Conservation (phyloP, 2,113 vertebrate species). For the Pelmatolapia mariae region DNA sequence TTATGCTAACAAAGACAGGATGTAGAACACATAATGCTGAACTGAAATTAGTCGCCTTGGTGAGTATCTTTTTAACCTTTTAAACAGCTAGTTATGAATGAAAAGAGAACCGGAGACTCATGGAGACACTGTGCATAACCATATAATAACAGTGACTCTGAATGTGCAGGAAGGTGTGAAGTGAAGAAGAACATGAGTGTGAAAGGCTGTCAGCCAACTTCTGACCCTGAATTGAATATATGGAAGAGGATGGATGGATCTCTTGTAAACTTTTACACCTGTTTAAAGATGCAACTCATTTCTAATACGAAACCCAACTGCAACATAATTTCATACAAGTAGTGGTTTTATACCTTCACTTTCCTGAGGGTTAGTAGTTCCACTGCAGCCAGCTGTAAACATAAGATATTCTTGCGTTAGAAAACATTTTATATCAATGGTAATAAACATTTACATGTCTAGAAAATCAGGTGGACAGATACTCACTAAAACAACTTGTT, state of each 20-base stretch:
- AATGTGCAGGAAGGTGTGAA: background rate
- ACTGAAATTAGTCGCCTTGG: rapidly evolving
- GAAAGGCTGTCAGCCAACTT: background rate
- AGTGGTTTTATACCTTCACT: background rate
- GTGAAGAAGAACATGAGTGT: background rate
- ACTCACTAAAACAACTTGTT: background rate
- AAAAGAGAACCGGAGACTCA: background rate
- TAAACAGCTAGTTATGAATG: background rate
- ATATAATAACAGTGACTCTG: background rate
- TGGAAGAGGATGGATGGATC: background rate
- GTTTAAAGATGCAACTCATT: background rate
- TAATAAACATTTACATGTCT: background rate
- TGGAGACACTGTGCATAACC: background rate
- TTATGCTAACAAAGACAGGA: background rate
- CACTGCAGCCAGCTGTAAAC: background rate
- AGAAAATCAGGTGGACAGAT: background rate
- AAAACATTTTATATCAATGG: background rate
- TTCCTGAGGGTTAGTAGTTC: background rate
- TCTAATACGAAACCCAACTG: background rate
- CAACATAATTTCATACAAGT: background rate
- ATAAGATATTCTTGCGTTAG: background rate
- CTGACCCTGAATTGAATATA: background rate
- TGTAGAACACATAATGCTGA: rapidly evolving
- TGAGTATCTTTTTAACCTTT: background rate
- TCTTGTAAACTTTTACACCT: background rate